These are phyloP conservation scores for Ochlodes sylvanus DNA, from an alignment of 2,888 invertebrate genomes.

Conservation along the genomic window DNA sequence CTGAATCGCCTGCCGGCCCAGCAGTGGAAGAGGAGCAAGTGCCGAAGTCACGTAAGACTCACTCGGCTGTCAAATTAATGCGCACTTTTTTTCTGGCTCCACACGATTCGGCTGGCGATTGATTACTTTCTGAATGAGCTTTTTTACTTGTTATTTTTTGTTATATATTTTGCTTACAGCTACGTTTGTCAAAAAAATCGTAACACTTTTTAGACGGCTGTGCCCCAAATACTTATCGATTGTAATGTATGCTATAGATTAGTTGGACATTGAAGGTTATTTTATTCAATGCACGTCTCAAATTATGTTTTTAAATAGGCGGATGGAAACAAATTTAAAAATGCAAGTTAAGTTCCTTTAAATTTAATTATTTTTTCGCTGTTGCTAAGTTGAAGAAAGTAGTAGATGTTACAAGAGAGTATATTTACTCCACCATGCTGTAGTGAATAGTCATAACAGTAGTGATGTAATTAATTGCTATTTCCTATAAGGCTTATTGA, in stretches of 20 bases:
- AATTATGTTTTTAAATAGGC: not conserved
- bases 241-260: not conserved
- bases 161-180: constrained; percentile 1
- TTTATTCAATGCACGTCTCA: not conserved
- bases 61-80: constrained; percentile 49
- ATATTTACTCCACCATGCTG: too few species aligned
- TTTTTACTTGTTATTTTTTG: constrained; percentile 26
- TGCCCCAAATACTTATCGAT: not conserved
- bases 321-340: too few species aligned
- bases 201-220: constrained; percentile 2
- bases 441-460: too few species aligned
- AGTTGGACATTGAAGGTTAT: not conserved
- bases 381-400: too few species aligned
- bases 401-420: too few species aligned
- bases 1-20: constrained; percentile 51
- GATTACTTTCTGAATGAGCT: constrained; percentile 45
- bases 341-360: too few species aligned
- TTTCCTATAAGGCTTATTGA: too few species aligned
- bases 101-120: constrained; percentile 46
- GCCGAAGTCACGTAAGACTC: constrained; percentile 70
- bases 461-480: too few species aligned
- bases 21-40: constrained; percentile 55
- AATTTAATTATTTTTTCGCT: too few species aligned
- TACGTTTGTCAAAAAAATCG: not conserved
- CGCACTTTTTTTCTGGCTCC: constrained; percentile 25